phyloP scores from a whole-genome alignment of 1,140 invertebrate species.

The Eulimnadia texana region DNA sequence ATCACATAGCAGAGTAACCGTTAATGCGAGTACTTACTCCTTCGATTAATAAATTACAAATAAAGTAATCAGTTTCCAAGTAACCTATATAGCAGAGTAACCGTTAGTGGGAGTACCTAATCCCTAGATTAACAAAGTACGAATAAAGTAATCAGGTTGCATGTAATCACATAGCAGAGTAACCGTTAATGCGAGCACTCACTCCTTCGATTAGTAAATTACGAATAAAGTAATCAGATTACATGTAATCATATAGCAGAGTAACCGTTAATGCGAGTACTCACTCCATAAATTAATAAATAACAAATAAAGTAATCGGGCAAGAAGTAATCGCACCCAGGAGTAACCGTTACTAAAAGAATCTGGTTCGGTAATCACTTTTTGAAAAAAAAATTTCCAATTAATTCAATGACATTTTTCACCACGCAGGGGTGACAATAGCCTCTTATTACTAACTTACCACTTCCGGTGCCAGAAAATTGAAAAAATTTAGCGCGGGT shows the following conservation, averaged over 20 bases:
- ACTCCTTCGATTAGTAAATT: not conserved
- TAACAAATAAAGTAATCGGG: not conserved
- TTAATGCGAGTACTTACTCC: not conserved
- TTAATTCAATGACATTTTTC: not conserved
- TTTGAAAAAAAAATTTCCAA: not conserved
- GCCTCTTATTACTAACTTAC: not conserved
- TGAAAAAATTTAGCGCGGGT: no score
- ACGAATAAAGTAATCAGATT: not conserved
- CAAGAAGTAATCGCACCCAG: no score
- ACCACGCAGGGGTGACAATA: not conserved
- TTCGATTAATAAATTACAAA: no score
- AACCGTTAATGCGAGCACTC: no score
- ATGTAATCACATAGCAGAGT: no score
- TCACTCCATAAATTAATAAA: not conserved
- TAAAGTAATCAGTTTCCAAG: no score
- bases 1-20: not conserved
- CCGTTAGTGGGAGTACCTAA: no score
- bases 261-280: not conserved
- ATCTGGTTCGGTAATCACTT: no score
- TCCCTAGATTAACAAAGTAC: no score
- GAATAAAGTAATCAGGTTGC: no score
- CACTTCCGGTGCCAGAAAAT: not conserved
- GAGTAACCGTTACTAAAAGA: not conserved
- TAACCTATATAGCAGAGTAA: no score
- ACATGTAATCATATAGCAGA: not conserved